These are phyloP conservation scores for Argyrosomus regius DNA, from an alignment of 2,797 vertebrate species.

Conservation along the genomic window DNA sequence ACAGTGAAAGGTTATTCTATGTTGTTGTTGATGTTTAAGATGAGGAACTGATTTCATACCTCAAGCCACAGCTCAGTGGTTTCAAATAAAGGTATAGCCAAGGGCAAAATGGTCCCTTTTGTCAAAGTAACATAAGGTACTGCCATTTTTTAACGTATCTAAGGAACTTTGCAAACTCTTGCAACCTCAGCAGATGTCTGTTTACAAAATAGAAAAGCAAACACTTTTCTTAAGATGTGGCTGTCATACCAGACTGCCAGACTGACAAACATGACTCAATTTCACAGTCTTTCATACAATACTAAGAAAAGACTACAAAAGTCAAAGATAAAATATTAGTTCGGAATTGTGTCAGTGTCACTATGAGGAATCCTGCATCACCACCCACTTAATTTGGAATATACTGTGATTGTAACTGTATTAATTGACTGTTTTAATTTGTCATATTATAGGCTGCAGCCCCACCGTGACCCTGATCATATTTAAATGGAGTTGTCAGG, in stretches of 20 bases:
- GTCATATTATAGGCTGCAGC: no score
- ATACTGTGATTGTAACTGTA: background rate
- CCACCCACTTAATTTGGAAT: no score
- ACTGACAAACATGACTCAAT: background rate
- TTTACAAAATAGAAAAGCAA: background rate
- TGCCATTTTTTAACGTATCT: background rate
- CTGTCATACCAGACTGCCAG: background rate
- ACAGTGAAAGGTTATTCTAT: background rate
- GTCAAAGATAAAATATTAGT: background rate
- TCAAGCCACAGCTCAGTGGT: background rate
- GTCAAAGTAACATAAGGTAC: background rate
- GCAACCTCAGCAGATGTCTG: background rate
- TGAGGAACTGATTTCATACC: background rate
- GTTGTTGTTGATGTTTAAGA: conserved; percentile 5
- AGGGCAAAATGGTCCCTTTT: background rate
- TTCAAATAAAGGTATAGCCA: background rate
- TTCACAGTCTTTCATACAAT: background rate
- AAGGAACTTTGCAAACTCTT: background rate
- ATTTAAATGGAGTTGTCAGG: no score
- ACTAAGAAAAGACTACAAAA: background rate
- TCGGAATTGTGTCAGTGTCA: background rate
- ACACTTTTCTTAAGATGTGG: background rate
- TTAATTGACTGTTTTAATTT: no score
- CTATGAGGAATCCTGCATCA: background rate
- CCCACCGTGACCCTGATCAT: no score